Evolutionary conservation across 2,888 invertebrate species (phyloP).

Genomic region (Apotomis turbidana): DNA sequence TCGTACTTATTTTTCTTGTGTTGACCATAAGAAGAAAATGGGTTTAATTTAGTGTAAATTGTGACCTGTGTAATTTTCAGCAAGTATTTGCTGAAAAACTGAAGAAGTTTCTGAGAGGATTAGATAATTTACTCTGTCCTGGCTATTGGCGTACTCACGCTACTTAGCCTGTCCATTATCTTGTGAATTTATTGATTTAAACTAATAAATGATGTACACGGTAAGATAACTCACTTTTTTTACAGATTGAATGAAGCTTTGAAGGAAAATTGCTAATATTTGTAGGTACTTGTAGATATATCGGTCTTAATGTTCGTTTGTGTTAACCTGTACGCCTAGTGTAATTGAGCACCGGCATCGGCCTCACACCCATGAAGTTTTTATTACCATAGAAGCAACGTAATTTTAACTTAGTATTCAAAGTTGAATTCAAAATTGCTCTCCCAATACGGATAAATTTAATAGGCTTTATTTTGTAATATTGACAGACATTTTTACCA

Average conservation of each 20-base stretch:
- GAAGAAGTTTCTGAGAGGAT: slow-evolving; percentile 2
- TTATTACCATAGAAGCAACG: too few relatives aligned
- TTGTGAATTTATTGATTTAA: slow-evolving; percentile 51
- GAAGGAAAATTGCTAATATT: slow-evolving; percentile 2
- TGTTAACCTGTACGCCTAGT: slow-evolving; percentile 22
- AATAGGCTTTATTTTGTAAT: too few relatives aligned
- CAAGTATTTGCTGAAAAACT: slow-evolving; percentile 1
- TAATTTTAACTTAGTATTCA: too few relatives aligned
- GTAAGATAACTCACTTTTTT: slow-evolving; percentile 56
- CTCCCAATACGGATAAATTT: too few relatives aligned
- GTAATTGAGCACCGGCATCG: neutral
- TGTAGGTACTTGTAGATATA: slow-evolving; percentile 4
- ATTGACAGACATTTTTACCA: too few relatives aligned
- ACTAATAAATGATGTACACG: slow-evolving; percentile 74
- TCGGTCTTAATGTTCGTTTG: neutral
- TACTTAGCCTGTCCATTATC: slow-evolving; percentile 52
- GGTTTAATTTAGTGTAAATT: slow-evolving; percentile 7
- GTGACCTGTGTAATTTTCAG: slow-evolving; percentile 1
- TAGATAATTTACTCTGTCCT: slow-evolving; percentile 1
- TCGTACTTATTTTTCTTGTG: slow-evolving; percentile 24
- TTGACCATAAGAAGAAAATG: slow-evolving; percentile 7
- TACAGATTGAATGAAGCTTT: neutral
- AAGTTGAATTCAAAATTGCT: too few relatives aligned
- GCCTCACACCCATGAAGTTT: neutral
- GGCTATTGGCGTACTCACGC: slow-evolving; percentile 58